Conservation (phyloP, 2,797 vertebrate genomes). For the Buceros bicornis region DNA sequence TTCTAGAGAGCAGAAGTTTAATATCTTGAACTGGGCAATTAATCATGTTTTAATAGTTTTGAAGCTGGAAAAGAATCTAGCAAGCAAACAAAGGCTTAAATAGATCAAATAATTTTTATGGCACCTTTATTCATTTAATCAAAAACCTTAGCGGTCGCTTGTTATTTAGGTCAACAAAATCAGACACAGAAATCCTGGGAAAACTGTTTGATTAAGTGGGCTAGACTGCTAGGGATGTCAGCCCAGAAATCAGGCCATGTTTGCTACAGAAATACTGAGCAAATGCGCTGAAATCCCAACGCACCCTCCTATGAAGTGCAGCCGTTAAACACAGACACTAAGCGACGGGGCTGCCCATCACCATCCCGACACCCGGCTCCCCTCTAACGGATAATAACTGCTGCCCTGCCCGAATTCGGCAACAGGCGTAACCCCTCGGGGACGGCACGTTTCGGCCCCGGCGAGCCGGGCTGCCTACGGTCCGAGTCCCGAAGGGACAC, state of each 20-base stretch:
- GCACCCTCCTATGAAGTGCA: rapidly evolving
- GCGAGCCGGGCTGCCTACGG: neutral
- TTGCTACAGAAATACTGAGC: rapidly evolving
- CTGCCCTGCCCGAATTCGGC: neutral
- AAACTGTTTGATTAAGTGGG: neutral
- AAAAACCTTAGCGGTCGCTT: neutral
- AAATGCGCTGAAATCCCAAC: rapidly evolving
- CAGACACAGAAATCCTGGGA: neutral
- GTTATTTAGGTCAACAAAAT: neutral
- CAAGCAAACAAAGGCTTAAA: neutral
- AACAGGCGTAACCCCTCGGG: neutral
- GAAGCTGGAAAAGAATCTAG: neutral
- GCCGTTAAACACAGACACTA: neutral
- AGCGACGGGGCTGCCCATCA: neutral
- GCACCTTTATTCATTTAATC: neutral
- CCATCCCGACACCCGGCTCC: neutral
- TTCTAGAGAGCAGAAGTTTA: neutral
- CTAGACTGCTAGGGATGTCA: neutral
- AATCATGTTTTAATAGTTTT: neutral
- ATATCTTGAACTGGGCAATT: neutral
- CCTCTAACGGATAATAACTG: neutral
- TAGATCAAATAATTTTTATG: neutral
- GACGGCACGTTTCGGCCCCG: neutral
- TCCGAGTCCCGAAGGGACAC: too few relatives aligned
- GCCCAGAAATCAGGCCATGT: rapidly evolving